phyloP scores from a whole-genome alignment of 2,797 vertebrate genomes.

The Sternarchorhynchus goeldii region DNA sequence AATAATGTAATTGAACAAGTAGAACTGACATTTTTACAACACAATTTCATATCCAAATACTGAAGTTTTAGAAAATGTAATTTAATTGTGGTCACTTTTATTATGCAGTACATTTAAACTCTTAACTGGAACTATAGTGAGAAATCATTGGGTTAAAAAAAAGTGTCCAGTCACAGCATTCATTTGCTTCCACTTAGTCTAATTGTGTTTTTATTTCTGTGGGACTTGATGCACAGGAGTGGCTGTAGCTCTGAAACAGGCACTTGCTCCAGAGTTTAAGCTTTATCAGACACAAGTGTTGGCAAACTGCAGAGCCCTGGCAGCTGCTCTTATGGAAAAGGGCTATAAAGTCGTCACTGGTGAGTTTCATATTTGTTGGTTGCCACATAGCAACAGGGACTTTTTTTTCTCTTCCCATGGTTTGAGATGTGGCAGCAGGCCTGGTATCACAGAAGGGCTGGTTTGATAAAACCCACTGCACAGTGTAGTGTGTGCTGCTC shows the following conservation, averaged over 20 bases:
- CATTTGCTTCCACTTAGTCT: neutral
- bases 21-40: no score
- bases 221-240: slow-evolving; percentile 75
- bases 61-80: no score
- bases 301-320: slow-evolving; percentile 84
- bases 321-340: slow-evolving; percentile 71
- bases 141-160: no score
- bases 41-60: no score
- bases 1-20: no score
- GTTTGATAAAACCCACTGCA: neutral
- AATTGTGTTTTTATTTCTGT: neutral
- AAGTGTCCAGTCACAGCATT: neutral
- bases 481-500: neutral
- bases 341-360: slow-evolving; percentile 93
- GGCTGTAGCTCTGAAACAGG: slow-evolving; percentile 91
- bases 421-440: neutral
- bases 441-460: neutral
- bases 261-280: slow-evolving; percentile 88
- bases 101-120: neutral
- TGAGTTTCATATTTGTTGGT: slow-evolving; percentile 55
- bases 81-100: neutral
- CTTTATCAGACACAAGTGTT: slow-evolving; percentile 90
- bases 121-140: neutral
- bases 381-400: neutral
- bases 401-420: neutral